A percentile compares a stretch with the other conserved stretches of the same genome.
Evolutionary conservation across 2,113 vertebrate genomes (phyloP).

Genomic region (Eolophus roseicapilla): DNA sequence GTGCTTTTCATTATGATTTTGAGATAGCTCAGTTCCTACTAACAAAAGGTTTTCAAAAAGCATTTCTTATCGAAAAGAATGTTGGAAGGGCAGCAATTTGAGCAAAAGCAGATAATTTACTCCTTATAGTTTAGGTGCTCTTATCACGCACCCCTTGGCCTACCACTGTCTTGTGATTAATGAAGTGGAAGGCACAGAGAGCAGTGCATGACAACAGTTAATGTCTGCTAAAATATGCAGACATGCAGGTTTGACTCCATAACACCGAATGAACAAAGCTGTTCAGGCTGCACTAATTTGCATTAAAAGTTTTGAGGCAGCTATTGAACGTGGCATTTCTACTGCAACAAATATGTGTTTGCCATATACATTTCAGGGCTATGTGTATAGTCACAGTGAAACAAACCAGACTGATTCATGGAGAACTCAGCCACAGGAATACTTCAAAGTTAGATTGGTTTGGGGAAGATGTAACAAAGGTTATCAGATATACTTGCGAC

Average conservation of each 20-base stretch:
- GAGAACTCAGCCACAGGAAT: neutral
- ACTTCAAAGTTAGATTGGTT: neutral
- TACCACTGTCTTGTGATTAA: slow-evolving; percentile 3
- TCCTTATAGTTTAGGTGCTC: neutral
- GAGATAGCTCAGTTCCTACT: neutral
- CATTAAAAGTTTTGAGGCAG: neutral
- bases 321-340: neutral
- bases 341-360: neutral
- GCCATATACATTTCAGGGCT: neutral
- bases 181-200: neutral
- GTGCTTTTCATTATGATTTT: neutral
- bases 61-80: neutral
- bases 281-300: neutral
- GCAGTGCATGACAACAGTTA: neutral
- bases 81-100: neutral
- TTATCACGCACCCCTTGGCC: neutral
- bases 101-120: neutral
- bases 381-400: neutral
- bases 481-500: neutral
- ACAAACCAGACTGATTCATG: neutral
- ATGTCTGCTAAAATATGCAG: slow-evolving; percentile 14
- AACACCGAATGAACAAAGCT: neutral
- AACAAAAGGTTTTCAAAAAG: neutral
- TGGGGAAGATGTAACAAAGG: neutral
- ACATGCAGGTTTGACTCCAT: neutral